Conservation (phyloP, 2,113 vertebrate genomes). For the Cathartes aura region DNA sequence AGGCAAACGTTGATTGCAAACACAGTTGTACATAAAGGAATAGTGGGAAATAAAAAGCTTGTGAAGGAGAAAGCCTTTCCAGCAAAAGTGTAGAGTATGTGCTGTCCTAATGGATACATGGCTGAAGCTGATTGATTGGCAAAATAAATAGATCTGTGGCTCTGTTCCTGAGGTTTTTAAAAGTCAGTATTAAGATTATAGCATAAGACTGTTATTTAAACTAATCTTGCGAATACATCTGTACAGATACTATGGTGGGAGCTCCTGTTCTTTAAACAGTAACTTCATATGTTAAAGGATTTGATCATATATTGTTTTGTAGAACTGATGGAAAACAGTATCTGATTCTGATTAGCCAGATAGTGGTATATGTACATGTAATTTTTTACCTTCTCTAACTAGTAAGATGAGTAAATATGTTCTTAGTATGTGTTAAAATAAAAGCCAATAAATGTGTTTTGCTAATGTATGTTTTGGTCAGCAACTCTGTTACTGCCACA, state of each 20-base stretch:
- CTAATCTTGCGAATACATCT: not conserved
- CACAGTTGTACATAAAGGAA: accelerated
- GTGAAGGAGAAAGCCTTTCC: not conserved
- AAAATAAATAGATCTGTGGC: not conserved
- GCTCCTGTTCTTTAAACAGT: not conserved
- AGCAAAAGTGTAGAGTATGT: not conserved
- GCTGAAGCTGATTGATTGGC: not conserved
- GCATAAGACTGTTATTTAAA: not conserved
- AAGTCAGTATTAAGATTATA: not conserved
- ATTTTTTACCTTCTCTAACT: not conserved
- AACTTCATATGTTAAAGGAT: not conserved
- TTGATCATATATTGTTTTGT: not conserved
- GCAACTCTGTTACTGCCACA: not conserved
- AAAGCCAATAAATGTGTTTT: not conserved
- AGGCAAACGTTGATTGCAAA: not conserved
- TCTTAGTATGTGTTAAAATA: not conserved
- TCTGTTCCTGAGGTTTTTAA: not conserved
- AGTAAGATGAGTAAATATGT: not conserved
- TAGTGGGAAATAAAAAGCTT: not conserved
- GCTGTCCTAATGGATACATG: not conserved
- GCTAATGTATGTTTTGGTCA: not conserved
- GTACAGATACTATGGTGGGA: not conserved
- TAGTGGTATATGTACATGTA: not conserved
- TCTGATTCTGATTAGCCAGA: not conserved
- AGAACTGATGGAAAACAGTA: not conserved